phyloP scores from a whole-genome alignment of 1,140 invertebrate genomes.

The Eurosta solidaginis region DNA sequence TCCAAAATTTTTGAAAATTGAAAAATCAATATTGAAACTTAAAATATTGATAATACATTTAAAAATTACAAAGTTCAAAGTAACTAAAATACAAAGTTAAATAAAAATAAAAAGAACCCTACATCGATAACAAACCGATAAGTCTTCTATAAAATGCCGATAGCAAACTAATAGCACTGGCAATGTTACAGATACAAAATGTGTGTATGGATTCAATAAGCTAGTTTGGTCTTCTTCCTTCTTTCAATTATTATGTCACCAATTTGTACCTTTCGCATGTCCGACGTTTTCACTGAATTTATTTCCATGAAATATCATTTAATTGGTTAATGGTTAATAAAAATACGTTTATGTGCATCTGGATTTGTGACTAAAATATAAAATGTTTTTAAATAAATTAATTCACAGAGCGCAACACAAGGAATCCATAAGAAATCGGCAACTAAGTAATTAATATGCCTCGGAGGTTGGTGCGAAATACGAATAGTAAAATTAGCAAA shows the following conservation, averaged over 20 bases:
- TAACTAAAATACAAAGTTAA: too few species aligned
- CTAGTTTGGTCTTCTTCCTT: too few species aligned
- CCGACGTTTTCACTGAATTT: neutral
- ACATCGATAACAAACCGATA: too few species aligned
- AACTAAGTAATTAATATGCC: neutral
- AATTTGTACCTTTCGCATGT: neutral
- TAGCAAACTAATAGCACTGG: too few species aligned
- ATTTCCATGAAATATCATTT: neutral
- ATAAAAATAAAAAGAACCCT: too few species aligned
- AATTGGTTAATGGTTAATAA: neutral
- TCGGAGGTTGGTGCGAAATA: neutral
- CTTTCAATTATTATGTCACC: neutral
- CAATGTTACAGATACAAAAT: too few species aligned
- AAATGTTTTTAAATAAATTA: neutral
- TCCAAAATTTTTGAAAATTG: too few species aligned
- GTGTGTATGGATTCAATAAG: too few species aligned
- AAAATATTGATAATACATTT: too few species aligned
- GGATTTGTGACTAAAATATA: neutral
- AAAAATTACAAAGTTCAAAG: too few species aligned
- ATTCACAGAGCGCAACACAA: neutral
- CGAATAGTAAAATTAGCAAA: neutral
- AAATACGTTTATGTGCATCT: neutral
- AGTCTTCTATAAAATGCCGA: too few species aligned
- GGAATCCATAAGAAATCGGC: neutral
- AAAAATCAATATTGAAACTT: too few species aligned